phyloP scores from a whole-genome alignment of 2,888 invertebrate species.

The Drosophila recens region DNA sequence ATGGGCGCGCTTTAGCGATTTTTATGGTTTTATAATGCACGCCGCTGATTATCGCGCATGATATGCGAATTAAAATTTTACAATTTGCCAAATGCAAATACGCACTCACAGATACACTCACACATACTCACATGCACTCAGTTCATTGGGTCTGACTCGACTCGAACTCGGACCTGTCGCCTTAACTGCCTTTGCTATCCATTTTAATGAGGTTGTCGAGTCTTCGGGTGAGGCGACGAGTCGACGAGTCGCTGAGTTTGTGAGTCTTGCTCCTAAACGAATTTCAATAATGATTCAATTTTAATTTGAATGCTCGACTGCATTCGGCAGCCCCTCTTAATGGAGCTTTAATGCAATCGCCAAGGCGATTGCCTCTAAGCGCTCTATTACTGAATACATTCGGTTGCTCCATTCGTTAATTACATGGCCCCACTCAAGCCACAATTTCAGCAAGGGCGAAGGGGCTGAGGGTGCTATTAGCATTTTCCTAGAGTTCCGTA shows the following conservation, averaged over 20 bases:
- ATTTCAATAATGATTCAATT: conserved; percentile 82
- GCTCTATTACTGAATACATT: conserved; percentile 65
- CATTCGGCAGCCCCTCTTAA: conserved; percentile 53
- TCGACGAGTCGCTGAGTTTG: conserved; percentile 3
- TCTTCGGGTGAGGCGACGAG: conserved; percentile 4
- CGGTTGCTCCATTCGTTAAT: conserved; percentile 41
- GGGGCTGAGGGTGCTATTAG: neutral
- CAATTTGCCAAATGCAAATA: conserved; percentile 79
- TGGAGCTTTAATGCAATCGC: conserved; percentile 67
- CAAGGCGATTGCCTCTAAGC: conserved; percentile 58
- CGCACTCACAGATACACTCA: conserved; percentile 22
- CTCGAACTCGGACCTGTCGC: conserved; percentile 32
- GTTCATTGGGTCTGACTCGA: conserved; percentile 22
- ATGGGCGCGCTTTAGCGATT: conserved; percentile 75
- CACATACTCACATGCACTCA: neutral
- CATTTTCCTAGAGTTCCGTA: neutral
- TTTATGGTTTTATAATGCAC: conserved; percentile 82
- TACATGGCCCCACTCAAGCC: neutral
- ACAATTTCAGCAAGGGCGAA: neutral
- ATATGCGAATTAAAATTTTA: conserved; percentile 80
- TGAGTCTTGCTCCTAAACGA: conserved; percentile 52
- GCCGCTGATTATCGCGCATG: conserved; percentile 80
- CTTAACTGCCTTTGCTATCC: conserved; percentile 42
- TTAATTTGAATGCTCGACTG: conserved; percentile 73
- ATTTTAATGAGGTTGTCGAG: conserved; percentile 67